These are phyloP conservation scores for Ferrisia virgata DNA, from an alignment of 2,888 invertebrate genomes.

Conservation along the genomic window DNA sequence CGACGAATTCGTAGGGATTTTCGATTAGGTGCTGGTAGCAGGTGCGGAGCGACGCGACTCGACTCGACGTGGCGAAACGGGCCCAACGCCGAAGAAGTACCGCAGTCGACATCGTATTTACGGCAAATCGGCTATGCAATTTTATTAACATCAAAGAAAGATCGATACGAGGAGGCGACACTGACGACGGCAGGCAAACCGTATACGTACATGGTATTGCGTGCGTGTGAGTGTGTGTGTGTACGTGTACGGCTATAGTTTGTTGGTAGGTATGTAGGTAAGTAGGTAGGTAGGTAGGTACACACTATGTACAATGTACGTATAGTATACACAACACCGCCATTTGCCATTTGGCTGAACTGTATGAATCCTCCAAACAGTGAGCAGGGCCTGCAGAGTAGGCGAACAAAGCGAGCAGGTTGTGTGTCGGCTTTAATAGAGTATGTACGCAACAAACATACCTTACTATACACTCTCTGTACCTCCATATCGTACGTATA, in stretches of 20 bases:
- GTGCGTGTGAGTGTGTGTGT: background rate
- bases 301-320: too few relatives aligned
- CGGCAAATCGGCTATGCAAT: constrained; percentile 22
- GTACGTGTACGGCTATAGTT: too few relatives aligned
- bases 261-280: too few relatives aligned
- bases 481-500: too few relatives aligned
- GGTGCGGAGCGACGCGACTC: background rate
- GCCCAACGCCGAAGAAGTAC: background rate
- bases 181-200: background rate
- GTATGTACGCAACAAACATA: background rate
- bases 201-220: background rate
- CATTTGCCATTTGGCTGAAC: background rate
- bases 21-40: background rate
- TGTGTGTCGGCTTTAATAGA: background rate
- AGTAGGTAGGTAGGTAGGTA: too few relatives aligned
- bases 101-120: background rate
- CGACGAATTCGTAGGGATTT: background rate
- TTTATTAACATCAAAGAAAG: constrained; percentile 14
- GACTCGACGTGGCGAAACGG: background rate
- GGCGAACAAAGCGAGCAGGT: too few relatives aligned
- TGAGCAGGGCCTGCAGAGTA: background rate
- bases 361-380: background rate
- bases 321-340: background rate
- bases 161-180: background rate
- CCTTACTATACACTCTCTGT: background rate